A percentile compares a stretch with the other conserved stretches of the same genome.
Evolutionary conservation across 2,797 vertebrate genomes (phyloP).

Genomic region (Spatula versicolor): DNA sequence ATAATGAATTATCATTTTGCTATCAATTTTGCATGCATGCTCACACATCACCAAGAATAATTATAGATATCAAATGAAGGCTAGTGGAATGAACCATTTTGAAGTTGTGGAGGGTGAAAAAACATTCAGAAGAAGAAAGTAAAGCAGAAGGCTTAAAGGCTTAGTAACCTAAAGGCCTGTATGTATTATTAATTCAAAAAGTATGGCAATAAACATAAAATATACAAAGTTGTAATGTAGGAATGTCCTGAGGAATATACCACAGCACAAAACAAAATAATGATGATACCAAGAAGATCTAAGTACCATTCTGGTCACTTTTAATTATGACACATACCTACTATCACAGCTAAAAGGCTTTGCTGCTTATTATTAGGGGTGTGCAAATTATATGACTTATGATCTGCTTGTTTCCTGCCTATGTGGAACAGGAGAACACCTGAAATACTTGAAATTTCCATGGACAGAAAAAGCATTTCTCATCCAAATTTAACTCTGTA

Average conservation of each 20-base stretch:
- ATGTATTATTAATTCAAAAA: neutral
- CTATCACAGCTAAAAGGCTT: neutral
- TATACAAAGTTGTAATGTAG: neutral
- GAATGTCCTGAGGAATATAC: neutral
- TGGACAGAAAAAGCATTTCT: neutral
- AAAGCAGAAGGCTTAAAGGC: neutral
- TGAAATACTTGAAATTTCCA: neutral
- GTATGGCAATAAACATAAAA: neutral
- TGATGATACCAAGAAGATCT: neutral
- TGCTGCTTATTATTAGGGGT: neutral
- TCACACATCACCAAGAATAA: neutral
- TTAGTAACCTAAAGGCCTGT: neutral
- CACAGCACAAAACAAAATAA: neutral
- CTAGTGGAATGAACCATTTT: neutral
- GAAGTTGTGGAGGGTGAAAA: neutral
- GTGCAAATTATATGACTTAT: fast-evolving
- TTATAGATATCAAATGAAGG: neutral
- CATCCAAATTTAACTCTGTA: neutral
- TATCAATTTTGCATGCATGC: constrained; percentile 17
- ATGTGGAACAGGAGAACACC: neutral
- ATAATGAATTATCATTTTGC: constrained; percentile 41
- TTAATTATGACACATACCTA: neutral
- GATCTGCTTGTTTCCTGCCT: neutral
- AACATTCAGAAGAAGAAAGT: neutral
- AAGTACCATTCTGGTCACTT: neutral